Evolutionary conservation across 2,888 invertebrate species (phyloP).

Genomic region (Itoplectis maculator): DNA sequence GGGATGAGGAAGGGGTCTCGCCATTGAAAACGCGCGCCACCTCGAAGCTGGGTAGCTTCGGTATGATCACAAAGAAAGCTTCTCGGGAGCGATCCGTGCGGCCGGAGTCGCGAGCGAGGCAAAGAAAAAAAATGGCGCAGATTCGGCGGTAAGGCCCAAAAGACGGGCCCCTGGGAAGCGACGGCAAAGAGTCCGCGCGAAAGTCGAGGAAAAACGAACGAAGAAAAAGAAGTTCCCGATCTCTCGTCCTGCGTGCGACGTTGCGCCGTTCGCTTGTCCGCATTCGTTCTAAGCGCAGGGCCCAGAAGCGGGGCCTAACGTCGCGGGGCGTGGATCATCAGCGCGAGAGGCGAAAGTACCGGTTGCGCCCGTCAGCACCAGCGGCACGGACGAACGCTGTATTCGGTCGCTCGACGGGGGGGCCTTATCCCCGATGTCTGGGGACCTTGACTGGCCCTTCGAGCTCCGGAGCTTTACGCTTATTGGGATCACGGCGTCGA

Average conservation of each 20-base stretch:
- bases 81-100: constrained; percentile 26
- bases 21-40: constrained; percentile 27
- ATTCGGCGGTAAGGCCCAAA: constrained; percentile 41
- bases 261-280: constrained; percentile 46
- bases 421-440: constrained; percentile 76
- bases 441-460: constrained; percentile 78
- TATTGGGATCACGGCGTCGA: constrained; percentile 27
- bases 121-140: constrained; percentile 25
- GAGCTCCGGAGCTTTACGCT: constrained; percentile 67
- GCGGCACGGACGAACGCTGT: constrained; percentile 53
- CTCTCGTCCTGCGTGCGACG: constrained; percentile 36
- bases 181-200: neutral
- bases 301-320: constrained; percentile 6
- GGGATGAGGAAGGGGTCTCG: constrained; percentile 11
- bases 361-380: constrained; percentile 43
- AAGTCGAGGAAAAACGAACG: constrained; percentile 5
- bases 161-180: constrained; percentile 21
- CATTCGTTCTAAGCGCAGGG: constrained; percentile 31
- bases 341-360: constrained; percentile 50
- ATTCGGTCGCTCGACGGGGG: constrained; percentile 72
- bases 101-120: neutral
- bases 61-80: constrained; percentile 27
- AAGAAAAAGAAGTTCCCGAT: constrained; percentile 5
- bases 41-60: constrained; percentile 24
- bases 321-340: constrained; percentile 41